Percentiles rank a stretch among this genome's conserved stretches.
phyloP scores from a whole-genome alignment of 1,140 invertebrate genomes.

The Lepidotrigona ventralis region DNA sequence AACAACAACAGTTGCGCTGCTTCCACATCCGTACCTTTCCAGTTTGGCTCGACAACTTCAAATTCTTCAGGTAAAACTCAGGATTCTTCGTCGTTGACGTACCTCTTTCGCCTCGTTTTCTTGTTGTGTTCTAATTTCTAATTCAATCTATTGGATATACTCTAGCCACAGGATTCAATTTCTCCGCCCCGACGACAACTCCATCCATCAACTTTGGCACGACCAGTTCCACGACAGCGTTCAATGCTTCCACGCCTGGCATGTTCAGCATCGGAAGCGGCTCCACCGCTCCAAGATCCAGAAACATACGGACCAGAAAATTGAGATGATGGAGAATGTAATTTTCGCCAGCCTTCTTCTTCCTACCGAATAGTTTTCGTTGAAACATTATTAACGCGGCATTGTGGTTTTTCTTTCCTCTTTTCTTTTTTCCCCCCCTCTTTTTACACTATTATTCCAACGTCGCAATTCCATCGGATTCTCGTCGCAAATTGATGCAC shows the following conservation, averaged over 20 bases:
- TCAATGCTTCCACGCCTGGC: slow-evolving; percentile 64
- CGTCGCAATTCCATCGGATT: neutral
- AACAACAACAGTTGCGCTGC: slow-evolving; percentile 34
- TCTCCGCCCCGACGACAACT: slow-evolving; percentile 63
- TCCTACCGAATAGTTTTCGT: slow-evolving; percentile 25
- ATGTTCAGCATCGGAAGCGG: slow-evolving; percentile 79
- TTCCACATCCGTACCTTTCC: slow-evolving; percentile 62
- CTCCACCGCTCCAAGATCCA: slow-evolving; percentile 73
- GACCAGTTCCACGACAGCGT: slow-evolving; percentile 51
- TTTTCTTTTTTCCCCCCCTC: too few relatives aligned
- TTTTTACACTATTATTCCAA: neutral
- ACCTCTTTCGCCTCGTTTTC: too few relatives aligned
- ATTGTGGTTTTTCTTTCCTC: neutral
- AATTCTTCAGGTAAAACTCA: slow-evolving; percentile 69
- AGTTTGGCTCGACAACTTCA: slow-evolving; percentile 68
- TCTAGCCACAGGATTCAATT: slow-evolving; percentile 69
- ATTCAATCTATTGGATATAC: neutral
- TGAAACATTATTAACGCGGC: neutral
- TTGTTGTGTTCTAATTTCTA: too few relatives aligned
- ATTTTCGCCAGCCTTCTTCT: slow-evolving; percentile 43
- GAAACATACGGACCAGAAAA: slow-evolving; percentile 68
- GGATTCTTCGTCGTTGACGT: neutral
- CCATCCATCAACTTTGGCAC: slow-evolving; percentile 65
- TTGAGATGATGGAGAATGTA: slow-evolving; percentile 79
- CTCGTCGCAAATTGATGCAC: neutral